phyloP scores from a whole-genome alignment of 2,888 invertebrate genomes.

The Tethea ocularis region DNA sequence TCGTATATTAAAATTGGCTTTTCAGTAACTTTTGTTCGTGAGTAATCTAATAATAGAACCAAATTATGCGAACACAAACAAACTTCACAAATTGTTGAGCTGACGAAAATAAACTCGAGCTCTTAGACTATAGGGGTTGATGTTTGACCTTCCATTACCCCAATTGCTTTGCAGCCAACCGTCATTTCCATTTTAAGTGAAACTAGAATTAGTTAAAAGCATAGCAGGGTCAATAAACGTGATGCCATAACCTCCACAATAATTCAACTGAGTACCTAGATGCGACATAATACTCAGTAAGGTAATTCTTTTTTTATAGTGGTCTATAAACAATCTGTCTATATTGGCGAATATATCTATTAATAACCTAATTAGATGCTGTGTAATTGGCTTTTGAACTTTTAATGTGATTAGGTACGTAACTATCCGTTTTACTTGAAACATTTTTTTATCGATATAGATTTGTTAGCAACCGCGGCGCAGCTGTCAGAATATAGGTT shows the following conservation, averaged over 20 bases:
- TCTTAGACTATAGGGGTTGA: background rate
- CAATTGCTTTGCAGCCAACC: conserved; percentile 1
- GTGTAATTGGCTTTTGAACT: too few species aligned
- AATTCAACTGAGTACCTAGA: background rate
- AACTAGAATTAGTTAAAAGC: background rate
- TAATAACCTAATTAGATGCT: too few species aligned
- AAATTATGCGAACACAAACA: background rate
- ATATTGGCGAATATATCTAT: too few species aligned
- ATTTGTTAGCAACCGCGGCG: too few species aligned
- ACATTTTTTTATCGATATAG: too few species aligned
- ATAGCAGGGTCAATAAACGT: background rate
- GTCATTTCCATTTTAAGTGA: background rate
- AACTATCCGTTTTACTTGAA: too few species aligned
- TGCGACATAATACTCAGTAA: too few species aligned
- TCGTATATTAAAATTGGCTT: background rate
- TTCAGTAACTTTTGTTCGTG: background rate
- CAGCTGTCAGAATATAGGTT: too few species aligned
- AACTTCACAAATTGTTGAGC: background rate
- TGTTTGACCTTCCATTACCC: background rate
- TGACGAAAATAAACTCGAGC: background rate
- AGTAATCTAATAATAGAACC: background rate
- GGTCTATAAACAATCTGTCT: too few species aligned
- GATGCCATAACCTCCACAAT: background rate
- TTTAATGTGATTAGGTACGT: too few species aligned
- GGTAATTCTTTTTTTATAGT: too few species aligned